phyloP scores from a whole-genome alignment of 2,797 vertebrate species.

The Australoheros facetus region DNA sequence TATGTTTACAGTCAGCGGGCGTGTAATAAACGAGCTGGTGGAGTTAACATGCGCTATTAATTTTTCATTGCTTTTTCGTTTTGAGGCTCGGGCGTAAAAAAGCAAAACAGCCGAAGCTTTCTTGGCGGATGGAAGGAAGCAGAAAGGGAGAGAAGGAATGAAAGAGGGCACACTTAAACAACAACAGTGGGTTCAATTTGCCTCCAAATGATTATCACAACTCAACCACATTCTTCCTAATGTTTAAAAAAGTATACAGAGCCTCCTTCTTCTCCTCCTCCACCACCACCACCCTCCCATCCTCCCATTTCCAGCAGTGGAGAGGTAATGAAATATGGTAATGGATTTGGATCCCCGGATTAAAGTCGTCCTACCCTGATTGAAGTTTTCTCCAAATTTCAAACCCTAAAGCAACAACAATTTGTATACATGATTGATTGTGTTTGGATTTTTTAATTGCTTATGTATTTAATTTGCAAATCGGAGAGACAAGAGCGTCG shows the following conservation, averaged over 20 bases:
- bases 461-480: slow-evolving; percentile 82
- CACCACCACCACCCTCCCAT: slow-evolving; percentile 15
- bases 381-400: slow-evolving; percentile 78
- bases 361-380: slow-evolving; percentile 79
- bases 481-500: slow-evolving; percentile 61
- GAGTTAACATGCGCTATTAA: slow-evolving; percentile 83
- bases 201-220: slow-evolving; percentile 74
- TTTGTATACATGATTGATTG: slow-evolving; percentile 82
- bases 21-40: slow-evolving; percentile 82
- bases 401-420: slow-evolving; percentile 80
- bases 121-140: slow-evolving; percentile 48
- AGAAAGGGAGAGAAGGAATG: background rate
- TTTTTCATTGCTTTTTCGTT: slow-evolving; percentile 81
- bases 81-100: slow-evolving; percentile 69
- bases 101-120: slow-evolving; percentile 63
- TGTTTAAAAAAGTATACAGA: slow-evolving; percentile 67
- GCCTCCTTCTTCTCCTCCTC: background rate
- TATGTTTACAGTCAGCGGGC: slow-evolving; percentile 81
- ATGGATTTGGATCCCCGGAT: slow-evolving; percentile 74
- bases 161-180: slow-evolving; percentile 53
- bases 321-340: slow-evolving; percentile 82
- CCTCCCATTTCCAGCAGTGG: slow-evolving; percentile 62
- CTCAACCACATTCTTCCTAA: slow-evolving; percentile 65
- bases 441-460: slow-evolving; percentile 82
- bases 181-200: slow-evolving; percentile 65